Evolutionary conservation across 2,797 vertebrate species (phyloP).

Genomic region (Falco columbarius): DNA sequence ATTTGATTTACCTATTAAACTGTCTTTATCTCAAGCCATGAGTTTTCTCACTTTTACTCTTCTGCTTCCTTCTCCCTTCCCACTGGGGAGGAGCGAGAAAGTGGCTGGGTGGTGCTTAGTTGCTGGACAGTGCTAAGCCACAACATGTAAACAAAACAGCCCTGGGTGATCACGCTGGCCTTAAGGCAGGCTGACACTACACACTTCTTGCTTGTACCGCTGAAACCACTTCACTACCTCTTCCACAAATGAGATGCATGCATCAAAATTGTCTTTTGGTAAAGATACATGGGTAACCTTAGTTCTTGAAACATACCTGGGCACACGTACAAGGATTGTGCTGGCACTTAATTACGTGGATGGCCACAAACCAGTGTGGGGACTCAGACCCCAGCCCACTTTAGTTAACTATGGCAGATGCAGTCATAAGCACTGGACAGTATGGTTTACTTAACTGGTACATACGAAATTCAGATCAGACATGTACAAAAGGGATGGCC

Average conservation of each 20-base stretch:
- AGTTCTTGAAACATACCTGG: rapidly evolving
- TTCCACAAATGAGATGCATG: background rate
- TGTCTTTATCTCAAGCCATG: background rate
- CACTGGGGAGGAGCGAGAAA: rapidly evolving
- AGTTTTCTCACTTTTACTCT: background rate
- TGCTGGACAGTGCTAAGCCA: background rate
- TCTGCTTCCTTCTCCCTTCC: background rate
- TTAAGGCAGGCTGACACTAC: background rate
- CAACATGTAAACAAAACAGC: rapidly evolving
- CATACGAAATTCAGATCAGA: background rate
- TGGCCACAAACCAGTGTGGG: rapidly evolving
- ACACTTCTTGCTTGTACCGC: background rate
- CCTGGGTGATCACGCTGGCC: background rate
- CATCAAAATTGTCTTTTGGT: background rate
- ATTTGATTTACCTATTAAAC: background rate
- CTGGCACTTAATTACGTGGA: background rate
- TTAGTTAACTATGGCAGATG: background rate
- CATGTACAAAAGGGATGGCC: background rate
- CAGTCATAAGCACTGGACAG: background rate
- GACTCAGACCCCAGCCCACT: background rate
- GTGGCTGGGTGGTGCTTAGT: rapidly evolving
- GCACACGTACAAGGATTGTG: rapidly evolving
- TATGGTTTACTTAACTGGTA: background rate
- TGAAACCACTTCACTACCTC: background rate
- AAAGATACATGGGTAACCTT: background rate